Base-by-base conservation (phyloP, 2,888 invertebrate species). In the Blastobasis lacticolella region DNA sequence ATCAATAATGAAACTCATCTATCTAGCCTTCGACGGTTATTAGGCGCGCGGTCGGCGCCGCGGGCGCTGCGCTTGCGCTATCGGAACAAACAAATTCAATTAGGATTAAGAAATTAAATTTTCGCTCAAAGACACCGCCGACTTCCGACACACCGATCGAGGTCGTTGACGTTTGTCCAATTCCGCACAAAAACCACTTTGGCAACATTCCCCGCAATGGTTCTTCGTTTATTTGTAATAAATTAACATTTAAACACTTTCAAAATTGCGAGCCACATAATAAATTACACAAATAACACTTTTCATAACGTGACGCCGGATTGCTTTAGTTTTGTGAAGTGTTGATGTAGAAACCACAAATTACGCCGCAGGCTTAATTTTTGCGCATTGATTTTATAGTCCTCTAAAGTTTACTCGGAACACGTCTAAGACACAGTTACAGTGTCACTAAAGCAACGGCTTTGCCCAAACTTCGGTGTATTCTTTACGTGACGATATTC, bases 31-130 rank as follows among this genome's bases (percentile, higher is more conserved):
- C 73, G 62, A 65, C 66, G 60, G 69, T 64, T 73, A 71, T 69
- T 73, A 71, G 36, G 66, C 62, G 59, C 59, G 54, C 59, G 64
- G n/a, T 66, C 68, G 10, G 41, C 65, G 65, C 63, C 60, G 62
- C 65, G 63, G 63, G 71, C 66, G 60, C 62, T 67, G 23, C 23
- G 23, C 68, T 78, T 71, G 66, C 75, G 73, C 77, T 83, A 84
- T 84, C 80, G 71, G 73, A 78, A 87, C 86, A 84, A 85, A 84
- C 81, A 86, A 86, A 86, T 78, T 85, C 86, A 87, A 85, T 87
- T 85, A 86, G 83, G 79, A 84, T 86, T 85, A 85, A 86, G 84
- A 84, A 86, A 81, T 84, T 83, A 81, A 79, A 76, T 63, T 66
- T 68, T 56, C 56, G 56, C 70, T 79, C 80, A 82, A 84, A 85